A percentile compares a stretch with the other conserved stretches of the same genome.
Conservation (phyloP, 1,140 invertebrate genomes). For the Eurosta solidaginis region DNA sequence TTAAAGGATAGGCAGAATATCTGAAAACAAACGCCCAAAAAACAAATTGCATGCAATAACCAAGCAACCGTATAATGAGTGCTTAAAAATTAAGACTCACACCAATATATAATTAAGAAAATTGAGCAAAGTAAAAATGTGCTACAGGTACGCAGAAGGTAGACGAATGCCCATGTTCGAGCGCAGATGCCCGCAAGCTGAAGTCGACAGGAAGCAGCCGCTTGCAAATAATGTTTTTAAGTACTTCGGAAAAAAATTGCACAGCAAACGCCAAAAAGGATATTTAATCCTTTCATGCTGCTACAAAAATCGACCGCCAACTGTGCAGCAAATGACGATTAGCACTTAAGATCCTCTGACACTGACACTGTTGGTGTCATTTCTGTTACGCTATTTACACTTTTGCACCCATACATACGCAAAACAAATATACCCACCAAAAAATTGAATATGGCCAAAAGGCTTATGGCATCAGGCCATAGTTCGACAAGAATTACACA, state of each 20-base stretch:
- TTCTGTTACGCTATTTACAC: neutral
- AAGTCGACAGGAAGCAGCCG: neutral
- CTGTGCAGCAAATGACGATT: conserved; percentile 13
- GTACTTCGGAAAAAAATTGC: neutral
- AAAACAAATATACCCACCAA: too few species aligned
- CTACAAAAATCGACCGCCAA: neutral
- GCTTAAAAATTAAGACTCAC: too few species aligned
- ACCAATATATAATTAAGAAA: neutral
- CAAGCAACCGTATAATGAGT: neutral
- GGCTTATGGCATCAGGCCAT: too few species aligned
- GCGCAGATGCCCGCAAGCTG: neutral
- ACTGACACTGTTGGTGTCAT: neutral
- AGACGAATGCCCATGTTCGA: neutral
- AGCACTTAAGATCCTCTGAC: conserved; percentile 1
- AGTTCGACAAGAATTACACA: too few species aligned
- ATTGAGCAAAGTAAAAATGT: neutral
- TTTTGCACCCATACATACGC: neutral
- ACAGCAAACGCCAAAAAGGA: neutral
- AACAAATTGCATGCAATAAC: neutral
- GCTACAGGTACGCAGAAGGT: neutral
- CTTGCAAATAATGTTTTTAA: neutral
- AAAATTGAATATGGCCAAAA: too few species aligned
- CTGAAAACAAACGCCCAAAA: neutral
- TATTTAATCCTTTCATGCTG: conserved; percentile 10
- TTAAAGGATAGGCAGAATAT: neutral